Percentiles rank a stretch among this genome's conserved stretches.
phyloP scores from a whole-genome alignment of 2,888 invertebrate species.

The Syrphus vitripennis region DNA sequence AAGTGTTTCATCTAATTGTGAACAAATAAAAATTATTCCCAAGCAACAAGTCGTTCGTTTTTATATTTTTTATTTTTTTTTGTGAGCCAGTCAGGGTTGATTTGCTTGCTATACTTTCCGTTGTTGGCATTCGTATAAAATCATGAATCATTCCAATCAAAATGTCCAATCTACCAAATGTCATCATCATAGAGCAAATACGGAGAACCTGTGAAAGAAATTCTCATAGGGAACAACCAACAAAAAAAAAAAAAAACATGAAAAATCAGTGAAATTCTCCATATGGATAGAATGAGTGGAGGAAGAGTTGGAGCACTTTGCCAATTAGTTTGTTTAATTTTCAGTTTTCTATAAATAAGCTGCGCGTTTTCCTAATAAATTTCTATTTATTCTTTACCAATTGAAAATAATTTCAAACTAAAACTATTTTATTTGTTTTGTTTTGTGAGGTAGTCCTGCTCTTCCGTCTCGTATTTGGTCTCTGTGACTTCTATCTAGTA shows the following conservation, averaged over 20 bases:
- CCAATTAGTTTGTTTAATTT: constrained; percentile 36
- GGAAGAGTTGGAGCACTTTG: not conserved
- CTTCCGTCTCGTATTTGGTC: not conserved
- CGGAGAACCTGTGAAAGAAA: not conserved
- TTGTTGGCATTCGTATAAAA: not conserved
- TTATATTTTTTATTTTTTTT: not conserved
- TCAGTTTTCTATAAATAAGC: constrained; percentile 50
- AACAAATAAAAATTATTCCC: constrained; percentile 8
- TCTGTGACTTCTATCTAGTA: not conserved
- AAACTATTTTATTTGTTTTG: not conserved
- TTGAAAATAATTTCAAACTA: constrained; percentile 20
- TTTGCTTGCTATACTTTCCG: not conserved
- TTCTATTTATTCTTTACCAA: constrained; percentile 52
- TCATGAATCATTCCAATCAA: constrained; percentile 52
- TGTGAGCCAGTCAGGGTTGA: not conserved
- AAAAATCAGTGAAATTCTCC: not conserved
- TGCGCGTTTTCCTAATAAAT: constrained; percentile 24
- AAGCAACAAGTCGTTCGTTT: constrained; percentile 46
- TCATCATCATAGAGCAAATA: constrained; percentile 22
- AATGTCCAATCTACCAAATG: constrained; percentile 15
- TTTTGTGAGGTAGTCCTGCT: not conserved
- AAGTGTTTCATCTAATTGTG: not conserved
- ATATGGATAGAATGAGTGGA: constrained; percentile 19
- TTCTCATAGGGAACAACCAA: constrained; percentile 12
- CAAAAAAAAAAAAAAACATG: too few species aligned